These are phyloP conservation scores for Jacana jacana DNA, from an alignment of 2,113 vertebrate species.

Conservation along the genomic window DNA sequence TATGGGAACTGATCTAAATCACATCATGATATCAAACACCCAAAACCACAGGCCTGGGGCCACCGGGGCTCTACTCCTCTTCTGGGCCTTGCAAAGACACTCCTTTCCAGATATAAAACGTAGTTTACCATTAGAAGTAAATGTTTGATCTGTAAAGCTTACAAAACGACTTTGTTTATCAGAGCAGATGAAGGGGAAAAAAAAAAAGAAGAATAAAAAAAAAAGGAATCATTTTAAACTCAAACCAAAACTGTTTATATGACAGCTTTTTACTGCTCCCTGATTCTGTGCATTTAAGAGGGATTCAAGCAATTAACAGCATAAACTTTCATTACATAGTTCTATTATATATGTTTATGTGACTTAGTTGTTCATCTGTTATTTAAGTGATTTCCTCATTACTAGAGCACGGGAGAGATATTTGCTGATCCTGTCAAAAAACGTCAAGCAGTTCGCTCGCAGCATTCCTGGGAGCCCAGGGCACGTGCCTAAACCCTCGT, in stretches of 20 bases:
- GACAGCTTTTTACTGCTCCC: conserved; percentile 72
- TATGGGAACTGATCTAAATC: conserved; percentile 44
- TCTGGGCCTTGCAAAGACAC: conserved; percentile 22
- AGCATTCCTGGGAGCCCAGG: conserved; percentile 1
- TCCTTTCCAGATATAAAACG: conserved; percentile 46
- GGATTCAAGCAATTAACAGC: conserved; percentile 69
- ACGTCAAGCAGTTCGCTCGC: conserved; percentile 8
- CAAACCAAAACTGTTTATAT: conserved; percentile 76
- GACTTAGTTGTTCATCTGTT: conserved; percentile 63
- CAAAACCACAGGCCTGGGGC: conserved; percentile 60
- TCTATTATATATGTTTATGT: conserved; percentile 58
- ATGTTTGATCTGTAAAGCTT: conserved; percentile 75
- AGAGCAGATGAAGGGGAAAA: conserved; percentile 51
- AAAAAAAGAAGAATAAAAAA: neutral
- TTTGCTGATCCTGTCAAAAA: conserved; percentile 65
- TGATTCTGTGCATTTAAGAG: conserved; percentile 69
- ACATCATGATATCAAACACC: conserved; percentile 36
- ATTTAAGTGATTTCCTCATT: conserved; percentile 65
- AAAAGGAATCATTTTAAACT: conserved; percentile 48
- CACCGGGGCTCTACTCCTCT: conserved; percentile 4
- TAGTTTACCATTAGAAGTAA: conserved; percentile 72
- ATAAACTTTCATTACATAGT: conserved; percentile 69
- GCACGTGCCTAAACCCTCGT: neutral
- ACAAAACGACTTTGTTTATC: conserved; percentile 75
- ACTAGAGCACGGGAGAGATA: conserved; percentile 46